phyloP scores from a whole-genome alignment of 2,888 invertebrate genomes.

The Scrobipalpa costella region DNA sequence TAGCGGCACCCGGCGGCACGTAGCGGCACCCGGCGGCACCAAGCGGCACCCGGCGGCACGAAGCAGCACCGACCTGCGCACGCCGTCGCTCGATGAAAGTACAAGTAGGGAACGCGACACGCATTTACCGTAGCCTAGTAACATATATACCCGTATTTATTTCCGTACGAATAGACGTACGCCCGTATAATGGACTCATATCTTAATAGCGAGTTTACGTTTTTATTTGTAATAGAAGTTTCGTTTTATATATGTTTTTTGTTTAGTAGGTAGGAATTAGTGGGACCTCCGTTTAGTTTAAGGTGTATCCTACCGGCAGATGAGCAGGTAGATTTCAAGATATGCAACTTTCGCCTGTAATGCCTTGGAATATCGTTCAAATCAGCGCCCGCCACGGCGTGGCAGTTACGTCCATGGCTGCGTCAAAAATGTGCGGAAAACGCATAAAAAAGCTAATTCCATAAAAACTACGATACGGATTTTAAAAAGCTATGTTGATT shows the following conservation, averaged over 20 bases:
- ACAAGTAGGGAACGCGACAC: slow-evolving; percentile 38
- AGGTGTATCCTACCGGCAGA: no score
- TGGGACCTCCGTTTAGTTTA: slow-evolving; percentile 70
- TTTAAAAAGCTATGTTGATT: no score
- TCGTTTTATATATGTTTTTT: slow-evolving; percentile 63
- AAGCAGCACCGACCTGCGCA: slow-evolving; percentile 10
- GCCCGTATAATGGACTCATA: slow-evolving; percentile 26
- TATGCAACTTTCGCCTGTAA: no score
- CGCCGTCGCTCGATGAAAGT: slow-evolving; percentile 41
- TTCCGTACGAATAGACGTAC: no score
- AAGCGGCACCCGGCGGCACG: slow-evolving; percentile 9
- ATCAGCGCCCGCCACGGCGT: no score
- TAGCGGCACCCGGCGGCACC: not conserved
- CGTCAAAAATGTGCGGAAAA: no score
- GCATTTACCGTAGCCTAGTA: slow-evolving; percentile 38
- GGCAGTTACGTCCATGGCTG: no score
- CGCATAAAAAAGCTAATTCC: no score
- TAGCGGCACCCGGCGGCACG: slow-evolving; percentile 13
- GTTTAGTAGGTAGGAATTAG: slow-evolving; percentile 59
- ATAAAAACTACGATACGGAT: no score
- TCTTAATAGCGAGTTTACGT: slow-evolving; percentile 43
- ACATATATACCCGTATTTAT: slow-evolving; percentile 24
- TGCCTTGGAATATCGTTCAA: no score
- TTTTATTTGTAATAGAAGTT: slow-evolving; percentile 57
- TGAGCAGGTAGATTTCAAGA: no score